These are phyloP conservation scores for Gadopsis bispinosus DNA, from an alignment of 2,797 vertebrate species.

Conservation along the genomic window DNA sequence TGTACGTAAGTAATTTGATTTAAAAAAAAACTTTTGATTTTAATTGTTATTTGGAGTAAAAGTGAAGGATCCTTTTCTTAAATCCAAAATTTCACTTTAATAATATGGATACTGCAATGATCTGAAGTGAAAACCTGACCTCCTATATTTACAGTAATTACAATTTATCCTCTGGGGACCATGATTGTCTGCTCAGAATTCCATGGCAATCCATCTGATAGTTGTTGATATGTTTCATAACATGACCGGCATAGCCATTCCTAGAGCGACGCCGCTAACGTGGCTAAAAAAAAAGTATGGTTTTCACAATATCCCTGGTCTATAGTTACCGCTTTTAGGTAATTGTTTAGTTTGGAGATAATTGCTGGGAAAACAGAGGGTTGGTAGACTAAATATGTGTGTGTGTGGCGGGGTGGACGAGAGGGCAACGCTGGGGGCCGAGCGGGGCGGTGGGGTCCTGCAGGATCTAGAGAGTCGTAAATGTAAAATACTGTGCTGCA, in stretches of 20 bases:
- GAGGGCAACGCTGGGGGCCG: conserved; percentile 64
- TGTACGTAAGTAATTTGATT: too few species aligned
- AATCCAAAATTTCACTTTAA: neutral
- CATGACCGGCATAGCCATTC: conserved; percentile 3
- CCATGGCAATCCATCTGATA: conserved; percentile 3
- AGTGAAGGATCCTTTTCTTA: neutral
- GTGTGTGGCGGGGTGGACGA: conserved; percentile 56
- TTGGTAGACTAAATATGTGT: conserved; percentile 47
- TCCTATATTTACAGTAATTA: neutral
- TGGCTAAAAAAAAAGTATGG: neutral
- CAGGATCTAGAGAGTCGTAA: conserved; percentile 71
- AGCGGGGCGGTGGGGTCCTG: conserved; percentile 49
- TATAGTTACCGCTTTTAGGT: conserved; percentile 43
- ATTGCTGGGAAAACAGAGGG: conserved; percentile 68
- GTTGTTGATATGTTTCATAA: conserved; percentile 29
- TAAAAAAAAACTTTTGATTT: too few species aligned
- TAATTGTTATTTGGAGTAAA: neutral
- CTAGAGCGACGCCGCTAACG: conserved; percentile 5
- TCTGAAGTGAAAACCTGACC: neutral
- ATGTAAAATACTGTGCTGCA: conserved; percentile 76
- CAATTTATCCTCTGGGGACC: neutral
- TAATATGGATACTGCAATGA: neutral
- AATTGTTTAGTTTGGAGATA: conserved; percentile 66
- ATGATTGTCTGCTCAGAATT: neutral
- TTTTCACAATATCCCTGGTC: conserved; percentile 54